Evolutionary conservation across 2,797 vertebrate species (phyloP), one percentile per base, ranked within the genome.

Genomic region (Acrossocheilus fasciatus): DNA sequence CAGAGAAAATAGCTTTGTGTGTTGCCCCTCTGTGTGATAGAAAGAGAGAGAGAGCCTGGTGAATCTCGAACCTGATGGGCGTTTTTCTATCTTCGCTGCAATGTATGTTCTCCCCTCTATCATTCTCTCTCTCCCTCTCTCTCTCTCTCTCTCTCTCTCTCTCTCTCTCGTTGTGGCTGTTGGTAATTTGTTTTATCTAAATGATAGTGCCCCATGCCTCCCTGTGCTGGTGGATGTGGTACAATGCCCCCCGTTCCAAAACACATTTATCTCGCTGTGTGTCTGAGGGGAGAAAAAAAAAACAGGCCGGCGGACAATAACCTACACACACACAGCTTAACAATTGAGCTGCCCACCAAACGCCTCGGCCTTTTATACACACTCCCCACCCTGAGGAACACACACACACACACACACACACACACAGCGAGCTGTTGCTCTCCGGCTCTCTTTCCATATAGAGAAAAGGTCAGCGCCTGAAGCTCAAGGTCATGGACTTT

Each of bases 151-250:
- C 69, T 84, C 85, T 66, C 59, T 52, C 47, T 70, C 70, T 87
- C 68, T n/a, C 72, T n/a, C 69, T 84, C 85, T 66, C 59, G 41
- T 69, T 88, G 83, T 89, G 86, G 92, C 92, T 93, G 92, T 92
- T 92, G 93, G 92, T 93, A 94, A 95, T 96, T 96, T 95, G 94
- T 95, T 95, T 96, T 95, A 96, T 96, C 95, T 95, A 95, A 95
- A 95, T 90, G 91, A 90, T 88, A 88, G 85, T 82, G 86, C 87
- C 86, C 81, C 83, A 76, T 86, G 91, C 90, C 89, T 90, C 85
- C 76, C 87, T 84, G 81, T 80, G 57, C 83, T 87, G 74, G 82
- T 78, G 83, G 94, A 93, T 90, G 93, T 94, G 94, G 92, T 94
- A 93, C 94, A 93, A 91, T 91, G 91, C 92, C 82, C 84, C 91